A percentile compares a stretch with the other conserved stretches of the same genome.
Conservation (phyloP, 2,797 vertebrate species). For the Cryptoprocta ferox region DNA sequence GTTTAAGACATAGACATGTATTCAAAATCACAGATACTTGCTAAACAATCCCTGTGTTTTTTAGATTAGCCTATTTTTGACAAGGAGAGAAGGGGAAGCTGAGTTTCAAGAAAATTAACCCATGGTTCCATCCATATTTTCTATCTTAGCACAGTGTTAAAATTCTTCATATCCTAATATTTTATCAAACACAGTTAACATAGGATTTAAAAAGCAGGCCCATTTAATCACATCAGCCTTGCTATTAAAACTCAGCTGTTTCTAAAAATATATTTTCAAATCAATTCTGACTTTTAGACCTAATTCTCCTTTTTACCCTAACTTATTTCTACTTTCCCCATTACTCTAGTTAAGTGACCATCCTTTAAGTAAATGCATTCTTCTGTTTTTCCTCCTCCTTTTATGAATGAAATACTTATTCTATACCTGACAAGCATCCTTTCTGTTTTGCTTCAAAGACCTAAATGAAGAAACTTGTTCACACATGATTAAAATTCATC, state of each 20-base stretch:
- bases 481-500: not conserved
- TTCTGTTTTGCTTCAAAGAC: constrained; percentile 50
- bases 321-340: not conserved
- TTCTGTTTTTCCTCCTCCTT: not conserved
- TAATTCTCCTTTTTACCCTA: not conserved
- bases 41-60: not conserved
- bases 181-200: constrained; percentile 6
- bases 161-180: not conserved
- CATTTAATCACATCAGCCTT: not conserved
- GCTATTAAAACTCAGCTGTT: not conserved
- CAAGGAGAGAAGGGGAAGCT: not conserved
- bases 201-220: not conserved
- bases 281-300: constrained; percentile 16
- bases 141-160: not conserved
- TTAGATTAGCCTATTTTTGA: not conserved
- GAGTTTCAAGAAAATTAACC: not conserved
- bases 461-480: constrained; percentile 20
- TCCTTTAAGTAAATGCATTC: not conserved
- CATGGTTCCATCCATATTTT: not conserved
- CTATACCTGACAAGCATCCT: constrained; percentile 10
- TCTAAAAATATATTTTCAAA: constrained; percentile 5
- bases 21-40: not conserved
- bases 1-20: not conserved
- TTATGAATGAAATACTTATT: constrained; percentile 24
- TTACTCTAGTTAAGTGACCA: not conserved